Evolutionary conservation across 2,113 vertebrate species (phyloP).

Genomic region (Microtus richardsoni): DNA sequence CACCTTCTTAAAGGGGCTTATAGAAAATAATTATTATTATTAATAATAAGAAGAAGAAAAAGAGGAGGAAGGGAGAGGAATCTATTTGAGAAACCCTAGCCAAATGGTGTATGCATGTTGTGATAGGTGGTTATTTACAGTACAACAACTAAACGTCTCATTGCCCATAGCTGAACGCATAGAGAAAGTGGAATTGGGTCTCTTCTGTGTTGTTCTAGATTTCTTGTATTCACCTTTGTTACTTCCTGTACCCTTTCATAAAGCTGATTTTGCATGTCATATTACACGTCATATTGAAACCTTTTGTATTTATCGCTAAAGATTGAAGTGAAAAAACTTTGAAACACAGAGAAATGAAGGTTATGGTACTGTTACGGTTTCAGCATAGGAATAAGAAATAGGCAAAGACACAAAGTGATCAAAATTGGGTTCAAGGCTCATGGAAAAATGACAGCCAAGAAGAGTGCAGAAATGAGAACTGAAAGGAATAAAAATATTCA

Average conservation of each 20-base stretch:
- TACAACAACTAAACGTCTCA: slow-evolving; percentile 36
- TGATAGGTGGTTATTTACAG: slow-evolving; percentile 60
- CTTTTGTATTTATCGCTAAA: neutral
- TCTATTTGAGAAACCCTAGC: slow-evolving; percentile 32
- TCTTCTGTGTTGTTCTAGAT: slow-evolving; percentile 48
- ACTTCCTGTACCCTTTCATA: slow-evolving; percentile 1
- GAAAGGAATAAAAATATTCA: neutral
- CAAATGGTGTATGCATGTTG: slow-evolving; percentile 42
- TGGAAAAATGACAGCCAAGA: neutral
- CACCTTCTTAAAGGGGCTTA: too few relatives aligned
- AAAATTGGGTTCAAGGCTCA: neutral
- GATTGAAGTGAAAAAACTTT: neutral
- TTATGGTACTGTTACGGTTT: neutral
- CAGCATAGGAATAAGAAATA: neutral
- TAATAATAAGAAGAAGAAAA: too few relatives aligned
- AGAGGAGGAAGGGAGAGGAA: neutral
- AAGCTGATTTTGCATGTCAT: slow-evolving; percentile 3
- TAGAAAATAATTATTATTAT: too few relatives aligned
- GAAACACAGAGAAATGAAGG: slow-evolving; percentile 4
- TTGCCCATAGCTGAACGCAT: neutral
- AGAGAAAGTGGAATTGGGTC: slow-evolving; percentile 66
- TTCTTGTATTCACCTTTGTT: slow-evolving; percentile 60
- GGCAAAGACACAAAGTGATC: neutral
- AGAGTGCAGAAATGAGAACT: neutral
- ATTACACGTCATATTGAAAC: neutral